Evolutionary conservation across 1,140 invertebrate genomes (phyloP).

Genomic region (Aphelinus certus): DNA sequence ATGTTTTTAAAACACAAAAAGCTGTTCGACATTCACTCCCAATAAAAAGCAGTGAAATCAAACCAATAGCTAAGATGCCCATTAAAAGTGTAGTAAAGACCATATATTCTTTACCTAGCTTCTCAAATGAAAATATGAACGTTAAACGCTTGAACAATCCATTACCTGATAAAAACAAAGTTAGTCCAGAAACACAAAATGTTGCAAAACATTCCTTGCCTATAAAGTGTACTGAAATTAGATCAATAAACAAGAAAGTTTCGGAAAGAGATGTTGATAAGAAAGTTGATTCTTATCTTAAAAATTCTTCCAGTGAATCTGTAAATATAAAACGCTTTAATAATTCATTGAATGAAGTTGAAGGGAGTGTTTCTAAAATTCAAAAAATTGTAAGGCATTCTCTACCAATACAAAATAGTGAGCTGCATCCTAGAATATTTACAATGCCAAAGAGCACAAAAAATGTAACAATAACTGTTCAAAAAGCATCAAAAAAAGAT

Average conservation of each 20-base stretch:
- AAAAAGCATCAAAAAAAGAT: not conserved
- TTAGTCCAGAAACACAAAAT: not conserved
- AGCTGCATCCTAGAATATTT: not conserved
- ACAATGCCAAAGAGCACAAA: not conserved
- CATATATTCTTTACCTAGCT: too few relatives aligned
- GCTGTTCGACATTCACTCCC: too few relatives aligned
- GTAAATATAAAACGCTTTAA: not conserved
- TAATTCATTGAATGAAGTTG: not conserved
- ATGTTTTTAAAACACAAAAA: too few relatives aligned
- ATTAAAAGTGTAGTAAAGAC: too few relatives aligned
- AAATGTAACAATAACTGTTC: not conserved
- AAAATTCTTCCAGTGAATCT: not conserved
- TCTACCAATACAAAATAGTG: not conserved
- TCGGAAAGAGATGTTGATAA: not conserved
- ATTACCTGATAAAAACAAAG: too few relatives aligned
- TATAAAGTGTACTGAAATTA: not conserved
- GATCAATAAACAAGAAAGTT: not conserved
- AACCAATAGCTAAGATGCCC: too few relatives aligned
- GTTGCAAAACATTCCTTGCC: not conserved
- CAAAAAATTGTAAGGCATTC: slow-evolving; percentile 11
- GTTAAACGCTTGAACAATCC: too few relatives aligned
- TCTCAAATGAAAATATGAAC: too few relatives aligned
- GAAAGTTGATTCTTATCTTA: too few relatives aligned
- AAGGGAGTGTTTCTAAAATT: slow-evolving; percentile 6
- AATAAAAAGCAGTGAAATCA: too few relatives aligned